phyloP scores from a whole-genome alignment of 2,888 invertebrate genomes.

The Mystacides longicornis region DNA sequence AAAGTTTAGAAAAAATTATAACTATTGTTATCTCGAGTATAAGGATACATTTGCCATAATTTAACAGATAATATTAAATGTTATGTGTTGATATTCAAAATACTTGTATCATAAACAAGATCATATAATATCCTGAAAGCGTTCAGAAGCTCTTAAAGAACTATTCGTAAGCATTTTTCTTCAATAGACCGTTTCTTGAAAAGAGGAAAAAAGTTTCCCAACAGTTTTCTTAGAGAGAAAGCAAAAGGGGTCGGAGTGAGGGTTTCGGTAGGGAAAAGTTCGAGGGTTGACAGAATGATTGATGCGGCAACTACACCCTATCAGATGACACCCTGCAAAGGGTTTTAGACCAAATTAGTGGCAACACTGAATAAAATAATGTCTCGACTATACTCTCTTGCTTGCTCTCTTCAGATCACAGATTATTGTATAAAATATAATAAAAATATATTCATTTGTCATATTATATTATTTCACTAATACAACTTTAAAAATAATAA shows the following conservation, averaged over 20 bases:
- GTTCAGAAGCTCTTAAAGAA: background rate
- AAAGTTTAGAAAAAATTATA: too few species aligned
- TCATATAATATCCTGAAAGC: background rate
- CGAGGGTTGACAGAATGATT: constrained; percentile 22
- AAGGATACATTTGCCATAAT: too few species aligned
- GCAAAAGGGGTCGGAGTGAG: background rate
- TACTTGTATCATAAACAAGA: background rate
- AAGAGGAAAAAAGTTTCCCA: background rate
- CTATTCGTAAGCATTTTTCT: background rate
- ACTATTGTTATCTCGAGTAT: too few species aligned
- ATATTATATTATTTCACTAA: too few species aligned
- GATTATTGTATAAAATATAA: too few species aligned
- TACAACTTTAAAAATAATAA: too few species aligned
- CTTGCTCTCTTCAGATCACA: too few species aligned
- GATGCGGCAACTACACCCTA: constrained; percentile 20
- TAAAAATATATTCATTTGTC: too few species aligned
- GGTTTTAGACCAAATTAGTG: background rate
- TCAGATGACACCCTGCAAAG: constrained; percentile 20
- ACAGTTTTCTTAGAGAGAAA: background rate
- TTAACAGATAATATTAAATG: too few species aligned
- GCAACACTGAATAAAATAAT: background rate
- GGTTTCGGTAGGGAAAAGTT: background rate
- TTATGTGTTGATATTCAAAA: too few species aligned
- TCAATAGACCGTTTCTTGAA: background rate
- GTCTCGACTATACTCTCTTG: too few species aligned